Conservation (phyloP, 1,140 invertebrate species). For the Caenorhabditis remanei region DNA sequence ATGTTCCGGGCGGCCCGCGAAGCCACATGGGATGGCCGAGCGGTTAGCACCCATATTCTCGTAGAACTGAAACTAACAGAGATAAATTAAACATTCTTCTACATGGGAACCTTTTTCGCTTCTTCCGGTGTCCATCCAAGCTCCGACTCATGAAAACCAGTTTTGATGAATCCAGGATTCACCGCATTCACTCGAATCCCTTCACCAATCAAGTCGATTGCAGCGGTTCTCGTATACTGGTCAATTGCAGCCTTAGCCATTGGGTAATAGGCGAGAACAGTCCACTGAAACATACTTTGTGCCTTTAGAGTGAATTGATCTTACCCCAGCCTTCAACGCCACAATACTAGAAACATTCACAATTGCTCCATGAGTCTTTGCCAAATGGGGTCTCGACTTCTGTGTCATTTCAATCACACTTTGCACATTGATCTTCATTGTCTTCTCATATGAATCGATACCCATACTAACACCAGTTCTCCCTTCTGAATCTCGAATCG, state of each 20-base stretch:
- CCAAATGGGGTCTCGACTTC: not conserved
- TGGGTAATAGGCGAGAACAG: not conserved
- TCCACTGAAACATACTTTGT: not conserved
- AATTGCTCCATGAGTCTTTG: constrained; percentile 10
- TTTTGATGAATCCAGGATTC: constrained; percentile 15
- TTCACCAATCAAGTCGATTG: not conserved
- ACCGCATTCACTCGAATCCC: constrained; percentile 2
- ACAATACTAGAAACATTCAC: not conserved
- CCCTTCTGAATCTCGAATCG: not conserved
- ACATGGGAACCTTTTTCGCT: too few species aligned
- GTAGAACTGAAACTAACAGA: too few species aligned
- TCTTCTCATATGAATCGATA: not conserved
- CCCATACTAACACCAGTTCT: not conserved
- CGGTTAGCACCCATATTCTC: too few species aligned
- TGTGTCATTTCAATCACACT: constrained; percentile 5
- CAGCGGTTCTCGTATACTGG: not conserved
- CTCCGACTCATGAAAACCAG: not conserved
- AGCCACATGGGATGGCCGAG: too few species aligned
- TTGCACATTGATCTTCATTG: not conserved
- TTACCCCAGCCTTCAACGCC: not conserved
- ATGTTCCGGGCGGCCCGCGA: too few species aligned
- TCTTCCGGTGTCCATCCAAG: too few species aligned
- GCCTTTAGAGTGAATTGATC: not conserved
- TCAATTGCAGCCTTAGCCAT: not conserved
- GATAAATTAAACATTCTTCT: too few species aligned